Evolutionary conservation across 2,888 invertebrate genomes (phyloP), one percentile per base, ranked within the genome.

Genomic region (Hesperia comma): DNA sequence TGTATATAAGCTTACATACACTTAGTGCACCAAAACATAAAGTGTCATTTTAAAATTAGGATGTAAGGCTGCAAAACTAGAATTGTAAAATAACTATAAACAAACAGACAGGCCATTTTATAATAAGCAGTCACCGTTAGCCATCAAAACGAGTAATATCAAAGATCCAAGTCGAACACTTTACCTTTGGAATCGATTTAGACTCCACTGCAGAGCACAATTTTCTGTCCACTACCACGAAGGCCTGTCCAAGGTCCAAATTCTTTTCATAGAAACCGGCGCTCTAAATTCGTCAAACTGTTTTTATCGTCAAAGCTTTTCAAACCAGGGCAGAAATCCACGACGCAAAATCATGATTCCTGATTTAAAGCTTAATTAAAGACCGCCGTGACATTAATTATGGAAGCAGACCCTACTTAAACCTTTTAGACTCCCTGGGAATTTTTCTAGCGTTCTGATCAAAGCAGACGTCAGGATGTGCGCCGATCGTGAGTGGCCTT

Each of bases 351-450:
- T 40, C 51, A 14, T 54, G 41, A 41, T 49, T 56, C n/a, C 43
- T 46, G 12, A 62, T 56, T 43, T 33, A 41, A 17, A 17, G 55
- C 55, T 49, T 63, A 63, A 63, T 63, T 57, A 63, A 63, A 62
- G 55, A 37, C 63, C 37, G 61, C 21, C 19, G 15, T 49, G 63
- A 46, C 46, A 63, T 63, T 63, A 63, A 63, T 63, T 63, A 63
- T 56, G 46, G 56, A 56, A 56, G 56, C 37, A 12, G 32, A 55
- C 32, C 55, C 63, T 63, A 63, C 56, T 61, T 61, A 56, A 56
- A 51, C 37, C 61, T 61, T 58, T 61, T 51, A 37, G 21, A 32
- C 7, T 17, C 33, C 15, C 32, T 43, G 33, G 40, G 17, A 55
- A n/a, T 63, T 63, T 56, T 63, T 55, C 54, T 54, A 26, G 41